Percentiles rank a stretch among this genome's conserved stretches.
These are phyloP conservation scores for Bubo blakistoni DNA, from an alignment of 2,113 vertebrate species.

Conservation along the genomic window DNA sequence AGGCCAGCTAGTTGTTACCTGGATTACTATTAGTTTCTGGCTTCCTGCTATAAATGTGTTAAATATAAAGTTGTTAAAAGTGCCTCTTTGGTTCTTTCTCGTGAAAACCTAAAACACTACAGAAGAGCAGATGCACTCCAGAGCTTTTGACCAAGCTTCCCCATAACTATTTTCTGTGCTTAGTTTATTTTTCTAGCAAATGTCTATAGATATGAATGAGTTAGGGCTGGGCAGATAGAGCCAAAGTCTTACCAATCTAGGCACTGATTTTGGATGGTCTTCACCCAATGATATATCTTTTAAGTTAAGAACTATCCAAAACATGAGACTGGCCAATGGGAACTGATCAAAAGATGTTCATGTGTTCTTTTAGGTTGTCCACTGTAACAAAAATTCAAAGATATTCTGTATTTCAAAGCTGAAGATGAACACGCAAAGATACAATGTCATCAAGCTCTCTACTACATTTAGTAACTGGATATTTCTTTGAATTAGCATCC, in stretches of 20 bases:
- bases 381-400: background rate
- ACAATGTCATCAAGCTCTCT: background rate
- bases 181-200: background rate
- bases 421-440: background rate
- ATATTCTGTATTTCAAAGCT: background rate
- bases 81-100: background rate
- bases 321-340: background rate
- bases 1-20: background rate
- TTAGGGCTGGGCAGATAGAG: background rate
- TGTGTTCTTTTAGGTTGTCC: background rate
- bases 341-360: background rate
- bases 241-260: background rate
- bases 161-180: background rate
- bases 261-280: background rate
- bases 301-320: background rate
- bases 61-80: background rate
- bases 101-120: background rate
- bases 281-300: background rate
- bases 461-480: fast-evolving
- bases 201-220: background rate
- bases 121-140: background rate
- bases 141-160: background rate
- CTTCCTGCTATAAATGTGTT: background rate
- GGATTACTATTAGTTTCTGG: background rate
- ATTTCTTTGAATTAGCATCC: background rate